Evolutionary conservation across 2,888 invertebrate species (phyloP), one percentile per base, ranked within the genome.

Genomic region (Eutolmus rufibarbis): DNA sequence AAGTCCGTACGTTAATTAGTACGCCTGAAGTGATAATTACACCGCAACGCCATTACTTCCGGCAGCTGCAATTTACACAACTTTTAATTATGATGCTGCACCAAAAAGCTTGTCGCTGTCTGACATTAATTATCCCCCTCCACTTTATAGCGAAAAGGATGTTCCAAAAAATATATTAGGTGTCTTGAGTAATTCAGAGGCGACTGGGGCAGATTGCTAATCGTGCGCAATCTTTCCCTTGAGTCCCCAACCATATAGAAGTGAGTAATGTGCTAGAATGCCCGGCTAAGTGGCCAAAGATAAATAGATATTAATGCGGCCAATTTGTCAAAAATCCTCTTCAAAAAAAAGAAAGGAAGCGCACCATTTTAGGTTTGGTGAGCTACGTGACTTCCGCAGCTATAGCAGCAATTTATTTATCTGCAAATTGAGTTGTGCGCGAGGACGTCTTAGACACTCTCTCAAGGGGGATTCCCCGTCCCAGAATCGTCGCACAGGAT

Each of bases 361-460:
- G 51, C 81, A 81, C 31, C 81, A 81, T 66, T 28, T 66, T 23
- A 28, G 51, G 28, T 56, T 81, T 31, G 16, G 81, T 56, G 51
- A 81, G 81, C 19, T 82, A 86, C 77, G 86, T 86, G 86, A 86
- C 77, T 86, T 86, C 56, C 56, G 46, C 57, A 86, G 78, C 56
- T 77, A 76, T 77, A 56, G 57, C 37, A 34, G 77, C 78, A 86
- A 86, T 86, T 86, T 86, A 77, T 86, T 86, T 86, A 23, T 78
- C 78, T 40, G 74, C 37, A 46, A 76, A 77, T 76, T 56, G 37
- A 77, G 76, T 66, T 77, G 37, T 76, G 51, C 37, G 28, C 86
- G n/a, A 66, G 66, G 9, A 66, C 66, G 28, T 66, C 66, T 66
- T 28, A 66, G 66, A 66, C 66, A 66, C 66, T 66, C 23, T 66